Evolutionary conservation across 2,113 vertebrate species (phyloP).

Genomic region (Oostethus manadensis): DNA sequence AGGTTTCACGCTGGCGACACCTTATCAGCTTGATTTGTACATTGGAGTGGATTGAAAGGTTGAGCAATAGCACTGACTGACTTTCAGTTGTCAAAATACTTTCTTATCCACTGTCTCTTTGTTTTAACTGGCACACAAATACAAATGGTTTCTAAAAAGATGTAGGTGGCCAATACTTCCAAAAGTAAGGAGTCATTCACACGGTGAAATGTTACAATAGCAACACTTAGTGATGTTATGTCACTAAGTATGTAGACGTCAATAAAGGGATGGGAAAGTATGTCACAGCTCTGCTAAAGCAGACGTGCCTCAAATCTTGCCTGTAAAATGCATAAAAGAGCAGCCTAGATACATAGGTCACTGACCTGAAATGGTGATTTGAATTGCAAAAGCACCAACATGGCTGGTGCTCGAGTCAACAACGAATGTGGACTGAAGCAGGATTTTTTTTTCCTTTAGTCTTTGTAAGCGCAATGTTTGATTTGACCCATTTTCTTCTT

Average conservation of each 20-base stretch:
- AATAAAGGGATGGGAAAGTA: constrained; percentile 17
- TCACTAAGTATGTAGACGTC: no score
- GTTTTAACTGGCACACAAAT: no score
- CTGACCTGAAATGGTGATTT: constrained; percentile 47
- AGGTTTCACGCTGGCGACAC: constrained; percentile 8
- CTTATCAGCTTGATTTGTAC: neutral
- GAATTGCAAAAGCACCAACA: constrained; percentile 61
- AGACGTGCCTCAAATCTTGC: constrained; percentile 31
- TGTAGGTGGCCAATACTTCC: no score
- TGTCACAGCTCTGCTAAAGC: constrained; percentile 30
- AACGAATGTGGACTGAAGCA: constrained; percentile 6
- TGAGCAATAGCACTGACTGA: neutral
- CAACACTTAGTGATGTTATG: constrained; percentile 36
- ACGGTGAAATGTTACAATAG: no score
- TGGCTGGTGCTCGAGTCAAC: constrained; percentile 13
- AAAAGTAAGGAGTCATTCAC: no score
- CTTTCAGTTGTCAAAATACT: no score
- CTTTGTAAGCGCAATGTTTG: neutral
- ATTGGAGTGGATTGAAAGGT: neutral
- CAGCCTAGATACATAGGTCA: constrained; percentile 29
- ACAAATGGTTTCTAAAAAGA: no score
- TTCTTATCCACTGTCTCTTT: no score
- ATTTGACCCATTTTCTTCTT: constrained; percentile 1
- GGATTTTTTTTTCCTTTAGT: neutral
- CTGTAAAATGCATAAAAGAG: constrained; percentile 30